Evolutionary conservation across 2,797 vertebrate species (phyloP), one percentile per base, ranked within the genome.

Genomic region (Ataeniobius toweri): DNA sequence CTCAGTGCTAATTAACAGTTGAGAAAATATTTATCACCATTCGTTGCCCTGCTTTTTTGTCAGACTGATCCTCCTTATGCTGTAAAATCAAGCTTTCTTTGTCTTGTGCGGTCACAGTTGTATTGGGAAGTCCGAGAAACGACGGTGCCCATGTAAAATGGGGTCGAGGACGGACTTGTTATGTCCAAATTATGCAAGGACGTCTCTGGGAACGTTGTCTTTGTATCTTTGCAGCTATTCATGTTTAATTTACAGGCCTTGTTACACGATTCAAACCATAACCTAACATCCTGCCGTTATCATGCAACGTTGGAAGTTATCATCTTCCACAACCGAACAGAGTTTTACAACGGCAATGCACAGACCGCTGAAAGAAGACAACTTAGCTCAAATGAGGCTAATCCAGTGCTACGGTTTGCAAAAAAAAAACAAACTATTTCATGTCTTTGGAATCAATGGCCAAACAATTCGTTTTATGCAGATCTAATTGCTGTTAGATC

Each of bases 111-210:
- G 18, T 22, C 56, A 24, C 36, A 4, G 50, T 8, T 72, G 18
- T 59, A 20, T 48, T n/a, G 26, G 44, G 76, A 78, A 53, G 48
- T 65, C 71, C 70, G 14, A 51, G 36, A 65, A 46, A 74, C 26
- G 72, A 74, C 72, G 44, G 78, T 79, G 72, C 65, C 63, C 78
- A 50, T 56, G 28, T 69, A 58, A 74, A 58, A 69, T 26, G 72
- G 63, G 58, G 44, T 58, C n/a, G 5, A 31, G 63, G 63, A 68
- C 16, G n/a, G 73, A 46, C 48, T 74, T 58, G 51, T 48, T 74
- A 46, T 36, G 14, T 36, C 16, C n/a, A 48, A 68, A 56, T 67
- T 14, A 6, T 20, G 12, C 24, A 16, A 46, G 18, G 68, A 68
- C 20, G 22, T 48, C n/a, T 26, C 9, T 44, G 28, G 16, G 31